Base-by-base conservation (phyloP, 2,888 invertebrate species). In the Mesorhabditis sp. region DNA sequence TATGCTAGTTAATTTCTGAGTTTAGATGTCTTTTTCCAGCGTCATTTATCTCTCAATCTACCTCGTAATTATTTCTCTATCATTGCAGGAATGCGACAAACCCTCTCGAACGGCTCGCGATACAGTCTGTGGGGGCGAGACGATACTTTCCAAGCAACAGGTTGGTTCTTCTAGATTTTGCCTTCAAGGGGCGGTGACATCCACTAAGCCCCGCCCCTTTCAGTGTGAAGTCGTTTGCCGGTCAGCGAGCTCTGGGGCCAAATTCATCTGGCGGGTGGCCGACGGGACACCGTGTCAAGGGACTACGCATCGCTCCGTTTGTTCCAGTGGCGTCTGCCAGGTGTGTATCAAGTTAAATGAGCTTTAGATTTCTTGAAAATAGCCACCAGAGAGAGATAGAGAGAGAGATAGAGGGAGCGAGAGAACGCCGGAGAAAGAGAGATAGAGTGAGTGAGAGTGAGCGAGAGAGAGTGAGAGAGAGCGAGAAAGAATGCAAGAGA, bases 141-240 rank as follows among this genome's bases (percentile, higher is more conserved):
- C 74, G 62, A 76, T 80, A 13, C 72, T 77, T 4, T 76, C 74
- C 3, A 70, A 69, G 43, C 71, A 74, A 65, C 74, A 80, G 74
- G 74, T 78, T 62, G 43, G 70, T 44, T 10, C 28, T 61, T 67
- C 43, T 61, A 67, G 41, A 70, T 45, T 63, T 65, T 64, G 66
- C 44, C 3, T 7, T 44, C 43, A 67, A 28, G 4, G 42, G 61
- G 45, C n/a, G 42, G 13, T n/a, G 4, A 15, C 43, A 15, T 43
- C 28, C 4, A 7, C 15, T 62, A 68, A 13, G 4, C 43, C 63
- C 3, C 4, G 10, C 62, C 6, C 6, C 43, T 66, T 77, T 67
- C 72, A 79, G 77, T 80, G 80, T 67, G 74, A 76, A 67, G 74
- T 80, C 0, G 76, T 78, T 13, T 81, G 81, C 62, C 76, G 76